Evolutionary conservation across 2,888 invertebrate genomes (phyloP).

Genomic region (Cactoblastis cactorum): DNA sequence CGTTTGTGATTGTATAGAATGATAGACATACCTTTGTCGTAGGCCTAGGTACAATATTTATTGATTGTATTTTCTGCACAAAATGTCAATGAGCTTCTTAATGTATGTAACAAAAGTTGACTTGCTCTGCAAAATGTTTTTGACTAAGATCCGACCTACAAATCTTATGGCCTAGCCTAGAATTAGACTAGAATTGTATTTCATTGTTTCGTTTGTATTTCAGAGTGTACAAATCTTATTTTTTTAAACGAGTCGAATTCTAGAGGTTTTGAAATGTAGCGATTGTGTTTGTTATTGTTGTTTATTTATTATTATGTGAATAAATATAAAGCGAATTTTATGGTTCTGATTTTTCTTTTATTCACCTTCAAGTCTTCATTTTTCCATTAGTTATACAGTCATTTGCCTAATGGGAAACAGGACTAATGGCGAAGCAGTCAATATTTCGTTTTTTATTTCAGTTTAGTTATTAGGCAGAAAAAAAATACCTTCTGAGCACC

Average conservation of each 20-base stretch:
- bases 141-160: background rate
- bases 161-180: background rate
- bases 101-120: background rate
- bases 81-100: too few relatives aligned
- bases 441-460: too few relatives aligned
- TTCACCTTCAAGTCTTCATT: background rate
- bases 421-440: too few relatives aligned
- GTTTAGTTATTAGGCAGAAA: too few relatives aligned
- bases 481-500: too few relatives aligned
- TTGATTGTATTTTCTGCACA: too few relatives aligned
- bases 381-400: background rate
- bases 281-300: conserved; percentile 10
- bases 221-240: background rate
- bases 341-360: background rate
- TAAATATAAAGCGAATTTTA: conserved; percentile 3
- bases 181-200: background rate
- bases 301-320: conserved; percentile 12
- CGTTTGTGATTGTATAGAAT: background rate
- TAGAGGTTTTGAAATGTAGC: background rate
- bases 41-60: too few relatives aligned
- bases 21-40: too few relatives aligned
- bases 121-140: background rate
- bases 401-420: too few relatives aligned
- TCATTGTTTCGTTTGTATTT: background rate
- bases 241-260: background rate